These are phyloP conservation scores for Perizoma affinitatum DNA, from an alignment of 2,888 invertebrate genomes.

Conservation along the genomic window DNA sequence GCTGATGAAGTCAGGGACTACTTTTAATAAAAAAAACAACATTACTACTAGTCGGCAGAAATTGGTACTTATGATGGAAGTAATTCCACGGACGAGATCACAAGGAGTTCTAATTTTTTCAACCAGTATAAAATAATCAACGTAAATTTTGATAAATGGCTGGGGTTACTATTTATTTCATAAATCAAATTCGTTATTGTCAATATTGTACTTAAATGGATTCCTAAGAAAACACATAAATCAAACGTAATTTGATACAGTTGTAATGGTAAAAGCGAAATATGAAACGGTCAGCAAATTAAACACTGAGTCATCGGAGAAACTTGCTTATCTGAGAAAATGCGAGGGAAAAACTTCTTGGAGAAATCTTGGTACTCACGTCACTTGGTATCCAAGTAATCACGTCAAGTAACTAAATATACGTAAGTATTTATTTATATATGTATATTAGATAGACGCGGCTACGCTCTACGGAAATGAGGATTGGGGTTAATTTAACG, in stretches of 20 bases:
- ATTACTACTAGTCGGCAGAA: no score
- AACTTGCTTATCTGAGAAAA: slow-evolving; percentile 31
- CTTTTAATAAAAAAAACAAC: no score
- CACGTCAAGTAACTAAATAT: slow-evolving; percentile 1
- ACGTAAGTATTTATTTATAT: no score
- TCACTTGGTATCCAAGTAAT: slow-evolving; percentile 14
- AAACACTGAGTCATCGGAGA: slow-evolving; percentile 31
- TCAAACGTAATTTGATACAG: not conserved
- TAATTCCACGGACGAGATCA: no score
- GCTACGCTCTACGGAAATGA: not conserved
- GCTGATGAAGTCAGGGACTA: no score
- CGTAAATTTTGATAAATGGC: no score
- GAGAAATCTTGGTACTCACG: slow-evolving; percentile 22
- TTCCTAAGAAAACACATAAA: no score
- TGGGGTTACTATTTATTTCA: not conserved
- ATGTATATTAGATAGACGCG: not conserved
- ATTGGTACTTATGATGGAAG: no score
- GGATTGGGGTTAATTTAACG: not conserved
- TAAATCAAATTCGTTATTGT: no score
- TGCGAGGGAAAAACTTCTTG: slow-evolving; percentile 31
- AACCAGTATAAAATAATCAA: no score
- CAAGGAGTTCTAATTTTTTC: no score
- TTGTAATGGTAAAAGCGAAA: slow-evolving; percentile 11
- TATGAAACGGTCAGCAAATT: slow-evolving; percentile 25
- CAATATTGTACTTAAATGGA: no score